Evolutionary conservation across 1,140 invertebrate species (phyloP), one percentile per base, ranked within the genome.

Genomic region (Sycophila sp.): DNA sequence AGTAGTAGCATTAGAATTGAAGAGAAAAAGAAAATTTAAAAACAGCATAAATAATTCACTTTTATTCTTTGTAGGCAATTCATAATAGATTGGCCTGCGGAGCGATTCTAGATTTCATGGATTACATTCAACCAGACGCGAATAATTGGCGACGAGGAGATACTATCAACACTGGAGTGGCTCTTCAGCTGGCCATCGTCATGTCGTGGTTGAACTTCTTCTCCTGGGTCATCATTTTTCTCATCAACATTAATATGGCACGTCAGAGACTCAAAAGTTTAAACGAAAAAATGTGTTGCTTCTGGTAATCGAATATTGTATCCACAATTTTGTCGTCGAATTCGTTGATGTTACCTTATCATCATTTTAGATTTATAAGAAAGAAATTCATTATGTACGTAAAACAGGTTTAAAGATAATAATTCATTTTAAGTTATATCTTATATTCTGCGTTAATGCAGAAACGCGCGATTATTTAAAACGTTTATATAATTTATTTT

Each of bases 41-140:
- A n/a, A n/a, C n/a, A n/a, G n/a, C n/a, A n/a, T n/a, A n/a, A n/a
- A n/a, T n/a, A n/a, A n/a, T n/a, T n/a, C n/a, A 66, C 13, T 70
- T 49, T 64, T 32, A n/a, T 66, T 71, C 75, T 36, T 81, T 83
- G 3, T 6, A 90, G 88, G 88, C 88, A 15, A 90, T 93, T 68
- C 88, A 90, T 72, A 88, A 89, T 11, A 87, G 92, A 24, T 77
- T 93, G 0, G 82, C 85, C 2, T 93, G 92, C 76, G 87, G 87
- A 34, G 88, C 91, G 0, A 88, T 92, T 47, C 89, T 90, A 45
- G 92, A 93, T 81, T 93, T 90, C 74, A 91, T 93, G 90, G 92
- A 93, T 77, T 93, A 92, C 73, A 75, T 93, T 40, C 89, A 91
- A 45, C 87, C 89, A 7, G 88, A 91, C 65, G 76, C 86, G 0